phyloP scores from a whole-genome alignment of 2,113 vertebrate genomes.

The Prochilodus magdalenae region DNA sequence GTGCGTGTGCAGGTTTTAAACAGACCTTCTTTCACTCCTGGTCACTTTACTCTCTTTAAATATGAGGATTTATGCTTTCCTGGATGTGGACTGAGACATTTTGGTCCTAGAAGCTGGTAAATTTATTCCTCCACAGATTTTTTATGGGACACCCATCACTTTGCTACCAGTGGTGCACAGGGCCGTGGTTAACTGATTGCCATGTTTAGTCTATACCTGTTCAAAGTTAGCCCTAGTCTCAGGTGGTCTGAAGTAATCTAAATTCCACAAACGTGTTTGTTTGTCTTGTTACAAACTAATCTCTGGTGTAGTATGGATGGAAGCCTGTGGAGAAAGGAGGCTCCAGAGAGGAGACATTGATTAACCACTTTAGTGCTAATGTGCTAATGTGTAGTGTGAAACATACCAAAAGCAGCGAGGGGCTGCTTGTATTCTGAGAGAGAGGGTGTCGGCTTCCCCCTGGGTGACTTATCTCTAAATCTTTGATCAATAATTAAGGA shows the following conservation, averaged over 20 bases:
- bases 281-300: constrained; percentile 6
- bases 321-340: neutral
- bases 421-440: neutral
- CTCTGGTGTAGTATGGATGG: neutral
- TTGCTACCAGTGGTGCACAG: neutral
- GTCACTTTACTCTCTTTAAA: neutral
- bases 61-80: neutral
- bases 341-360: constrained; percentile 12
- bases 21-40: neutral
- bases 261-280: neutral
- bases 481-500: constrained; percentile 38
- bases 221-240: neutral
- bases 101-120: neutral
- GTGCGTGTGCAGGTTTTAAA: neutral
- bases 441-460: neutral
- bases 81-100: neutral
- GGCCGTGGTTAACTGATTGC: neutral
- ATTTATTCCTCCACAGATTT: neutral
- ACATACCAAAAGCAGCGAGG: neutral
- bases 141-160: neutral
- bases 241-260: neutral
- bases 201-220: neutral
- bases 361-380: constrained; percentile 6
- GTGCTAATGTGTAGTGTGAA: constrained; percentile 19
- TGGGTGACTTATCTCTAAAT: constrained; percentile 11